Evolutionary conservation across 1,140 invertebrate genomes (phyloP).

Genomic region (Chironomus striatipennis): DNA sequence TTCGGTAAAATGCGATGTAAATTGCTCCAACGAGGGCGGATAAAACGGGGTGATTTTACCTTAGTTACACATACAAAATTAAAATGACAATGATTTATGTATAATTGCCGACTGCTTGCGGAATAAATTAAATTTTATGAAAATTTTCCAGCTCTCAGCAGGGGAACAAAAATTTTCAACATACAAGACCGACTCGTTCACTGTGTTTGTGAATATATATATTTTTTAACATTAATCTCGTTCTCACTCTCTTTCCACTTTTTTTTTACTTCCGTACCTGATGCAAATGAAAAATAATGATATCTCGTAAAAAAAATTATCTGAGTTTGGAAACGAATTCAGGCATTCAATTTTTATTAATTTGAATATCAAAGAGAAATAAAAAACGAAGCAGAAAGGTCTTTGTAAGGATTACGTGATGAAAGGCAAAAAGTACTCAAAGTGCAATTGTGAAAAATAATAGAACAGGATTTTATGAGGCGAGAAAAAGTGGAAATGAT

Average conservation of each 20-base stretch:
- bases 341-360: no score
- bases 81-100: slow-evolving; percentile 22
- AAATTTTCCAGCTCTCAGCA: not conserved
- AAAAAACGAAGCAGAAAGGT: no score
- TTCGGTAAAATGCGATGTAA: not conserved
- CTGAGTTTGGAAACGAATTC: no score
- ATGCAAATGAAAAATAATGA: not conserved
- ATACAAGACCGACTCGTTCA: no score
- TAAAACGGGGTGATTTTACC: not conserved
- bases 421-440: no score
- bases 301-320: no score
- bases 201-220: no score
- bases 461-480: no score
- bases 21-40: not conserved
- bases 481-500: no score
- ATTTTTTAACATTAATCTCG: not conserved
- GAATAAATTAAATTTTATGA: slow-evolving; percentile 17
- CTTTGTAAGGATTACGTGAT: no score
- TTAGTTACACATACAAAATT: not conserved
- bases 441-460: no score
- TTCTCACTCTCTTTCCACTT: not conserved
- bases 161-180: not conserved
- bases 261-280: not conserved
- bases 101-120: slow-evolving; percentile 13
- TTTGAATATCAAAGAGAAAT: no score